phyloP scores from a whole-genome alignment of 2,797 vertebrate species.

The Cheirogaleus major region DNA sequence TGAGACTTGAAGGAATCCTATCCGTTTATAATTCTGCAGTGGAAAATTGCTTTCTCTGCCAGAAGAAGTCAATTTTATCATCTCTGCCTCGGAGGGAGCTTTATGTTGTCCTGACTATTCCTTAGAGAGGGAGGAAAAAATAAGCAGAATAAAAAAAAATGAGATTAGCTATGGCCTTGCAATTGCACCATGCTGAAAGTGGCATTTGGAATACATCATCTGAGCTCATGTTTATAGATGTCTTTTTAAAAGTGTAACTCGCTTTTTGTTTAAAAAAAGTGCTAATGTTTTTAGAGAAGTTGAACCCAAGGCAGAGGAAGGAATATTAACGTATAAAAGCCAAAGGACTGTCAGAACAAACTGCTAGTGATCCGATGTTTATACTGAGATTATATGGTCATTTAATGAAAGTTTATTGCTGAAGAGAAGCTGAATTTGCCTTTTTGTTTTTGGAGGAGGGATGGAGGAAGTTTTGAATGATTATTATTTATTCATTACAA shows the following conservation, averaged over 20 bases:
- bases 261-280: constrained; percentile 61
- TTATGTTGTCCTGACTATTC: background rate
- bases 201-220: background rate
- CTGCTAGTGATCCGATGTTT: constrained; percentile 15
- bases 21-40: background rate
- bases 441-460: background rate
- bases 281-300: background rate
- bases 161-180: background rate
- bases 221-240: background rate
- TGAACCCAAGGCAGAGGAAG: background rate
- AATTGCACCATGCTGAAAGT: background rate
- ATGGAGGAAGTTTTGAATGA: background rate
- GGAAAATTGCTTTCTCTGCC: constrained; percentile 1
- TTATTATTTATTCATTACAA: constrained; percentile 28
- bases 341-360: constrained; percentile 43
- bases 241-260: background rate
- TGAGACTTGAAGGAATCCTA: background rate
- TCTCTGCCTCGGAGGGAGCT: background rate
- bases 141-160: background rate
- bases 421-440: background rate
- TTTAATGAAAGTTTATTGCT: constrained; percentile 50
- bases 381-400: background rate
- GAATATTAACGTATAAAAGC: background rate
- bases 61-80: constrained; percentile 48
- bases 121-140: background rate